Evolutionary conservation across 2,797 vertebrate genomes (phyloP).

Genomic region (Argya squamiceps): DNA sequence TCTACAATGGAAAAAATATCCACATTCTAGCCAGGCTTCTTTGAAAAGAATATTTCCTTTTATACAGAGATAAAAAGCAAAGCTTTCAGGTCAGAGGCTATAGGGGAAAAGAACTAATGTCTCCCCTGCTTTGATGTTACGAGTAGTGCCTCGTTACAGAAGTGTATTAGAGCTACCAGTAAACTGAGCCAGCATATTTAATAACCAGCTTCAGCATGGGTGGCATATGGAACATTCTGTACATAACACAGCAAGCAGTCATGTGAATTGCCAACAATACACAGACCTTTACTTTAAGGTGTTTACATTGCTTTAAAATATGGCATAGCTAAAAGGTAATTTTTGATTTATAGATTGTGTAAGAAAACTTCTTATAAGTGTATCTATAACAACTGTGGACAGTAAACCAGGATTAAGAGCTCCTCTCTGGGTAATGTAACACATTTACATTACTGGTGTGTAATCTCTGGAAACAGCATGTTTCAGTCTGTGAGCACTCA

Average conservation of each 20-base stretch:
- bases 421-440: background rate
- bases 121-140: slow-evolving; percentile 87
- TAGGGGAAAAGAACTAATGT: slow-evolving; percentile 69
- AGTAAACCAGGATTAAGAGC: slow-evolving; percentile 30
- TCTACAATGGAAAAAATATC: slow-evolving; percentile 55
- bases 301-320: slow-evolving; percentile 40
- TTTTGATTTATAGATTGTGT: slow-evolving; percentile 10
- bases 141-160: slow-evolving; percentile 79
- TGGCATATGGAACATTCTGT: slow-evolving; percentile 7
- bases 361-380: slow-evolving; percentile 37
- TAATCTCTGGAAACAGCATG: slow-evolving; percentile 18
- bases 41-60: slow-evolving; percentile 77
- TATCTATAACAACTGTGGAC: slow-evolving; percentile 11
- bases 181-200: slow-evolving; percentile 70
- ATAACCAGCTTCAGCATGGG: slow-evolving; percentile 36
- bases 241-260: background rate
- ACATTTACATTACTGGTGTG: background rate
- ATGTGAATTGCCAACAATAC: background rate
- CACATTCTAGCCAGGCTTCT: slow-evolving; percentile 54
- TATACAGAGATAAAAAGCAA: slow-evolving; percentile 79
- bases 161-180: slow-evolving; percentile 63
- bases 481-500: background rate
- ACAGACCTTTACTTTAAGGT: slow-evolving; percentile 30
- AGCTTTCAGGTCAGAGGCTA: slow-evolving; percentile 78
- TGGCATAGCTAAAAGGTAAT: slow-evolving; percentile 11